These are phyloP conservation scores for Acomys russatus DNA, from an alignment of 2,797 vertebrate species.

Conservation along the genomic window DNA sequence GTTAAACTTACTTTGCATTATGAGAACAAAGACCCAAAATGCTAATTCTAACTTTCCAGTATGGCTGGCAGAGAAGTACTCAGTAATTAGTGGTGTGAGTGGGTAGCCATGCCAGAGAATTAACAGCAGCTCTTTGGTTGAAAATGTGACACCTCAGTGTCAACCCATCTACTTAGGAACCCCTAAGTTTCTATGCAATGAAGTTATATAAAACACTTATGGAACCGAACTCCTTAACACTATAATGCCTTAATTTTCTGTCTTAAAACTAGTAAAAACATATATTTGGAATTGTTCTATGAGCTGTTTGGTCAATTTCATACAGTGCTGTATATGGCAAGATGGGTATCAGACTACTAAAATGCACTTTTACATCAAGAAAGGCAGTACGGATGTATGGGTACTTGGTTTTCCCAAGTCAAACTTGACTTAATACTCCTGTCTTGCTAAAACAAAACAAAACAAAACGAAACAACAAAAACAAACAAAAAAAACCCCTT, in stretches of 20 bases:
- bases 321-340: neutral
- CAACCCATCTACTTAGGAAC: neutral
- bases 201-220: neutral
- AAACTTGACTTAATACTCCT: neutral
- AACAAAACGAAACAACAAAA: too few relatives aligned
- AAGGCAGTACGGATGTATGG: neutral
- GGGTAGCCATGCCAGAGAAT: fast-evolving
- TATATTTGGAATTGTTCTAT: neutral
- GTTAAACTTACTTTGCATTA: neutral
- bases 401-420: neutral
- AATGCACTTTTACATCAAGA: neutral
- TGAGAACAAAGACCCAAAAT: neutral
- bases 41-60: neutral
- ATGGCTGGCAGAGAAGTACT: neutral
- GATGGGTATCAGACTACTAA: neutral
- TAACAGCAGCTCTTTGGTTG: neutral
- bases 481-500: too few relatives aligned
- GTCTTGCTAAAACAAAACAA: neutral
- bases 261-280: slow-evolving; percentile 30
- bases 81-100: neutral
- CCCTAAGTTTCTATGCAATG: neutral
- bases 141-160: neutral
- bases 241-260: neutral
- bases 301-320: neutral
- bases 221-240: slow-evolving; percentile 28